A percentile compares a stretch with the other conserved stretches of the same genome.
Conservation (phyloP, 2,888 invertebrate species). For the Magallana nippona region DNA sequence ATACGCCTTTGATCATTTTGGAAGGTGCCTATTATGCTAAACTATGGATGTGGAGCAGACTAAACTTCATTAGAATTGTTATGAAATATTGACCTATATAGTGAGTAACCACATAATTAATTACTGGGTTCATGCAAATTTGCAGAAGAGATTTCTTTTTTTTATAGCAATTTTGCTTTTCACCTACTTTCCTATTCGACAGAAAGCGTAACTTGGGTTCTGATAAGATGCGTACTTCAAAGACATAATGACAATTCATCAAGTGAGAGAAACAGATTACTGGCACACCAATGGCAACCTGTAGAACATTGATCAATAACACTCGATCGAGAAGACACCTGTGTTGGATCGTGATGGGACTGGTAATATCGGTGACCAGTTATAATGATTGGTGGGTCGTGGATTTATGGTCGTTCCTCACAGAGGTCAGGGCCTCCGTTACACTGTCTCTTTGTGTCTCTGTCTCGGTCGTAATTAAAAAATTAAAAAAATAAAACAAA, state of each 20-base stretch:
- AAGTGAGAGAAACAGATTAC: background rate
- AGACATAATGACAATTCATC: background rate
- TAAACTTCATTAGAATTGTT: too few species aligned
- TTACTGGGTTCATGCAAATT: background rate
- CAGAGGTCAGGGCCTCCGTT: background rate
- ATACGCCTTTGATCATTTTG: too few species aligned
- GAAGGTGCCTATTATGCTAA: too few species aligned
- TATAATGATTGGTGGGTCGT: background rate
- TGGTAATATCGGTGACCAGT: background rate
- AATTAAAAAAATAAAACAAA: background rate
- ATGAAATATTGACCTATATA: too few species aligned
- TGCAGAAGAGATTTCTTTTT: background rate
- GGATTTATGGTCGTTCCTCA: background rate
- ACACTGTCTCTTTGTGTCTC: background rate
- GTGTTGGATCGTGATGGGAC: background rate
- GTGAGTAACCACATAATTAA: too few species aligned
- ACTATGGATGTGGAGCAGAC: too few species aligned
- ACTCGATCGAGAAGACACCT: background rate
- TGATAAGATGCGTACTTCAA: conserved; percentile 21
- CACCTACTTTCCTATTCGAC: conserved; percentile 5
- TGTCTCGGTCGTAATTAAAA: too few species aligned
- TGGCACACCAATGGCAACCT: background rate
- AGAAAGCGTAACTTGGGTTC: background rate
- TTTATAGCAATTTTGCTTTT: background rate
- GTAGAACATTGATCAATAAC: background rate